These are phyloP conservation scores for Actinostola sp. DNA, from an alignment of 92 coral and sea anemone species.

Conservation along the genomic window DNA sequence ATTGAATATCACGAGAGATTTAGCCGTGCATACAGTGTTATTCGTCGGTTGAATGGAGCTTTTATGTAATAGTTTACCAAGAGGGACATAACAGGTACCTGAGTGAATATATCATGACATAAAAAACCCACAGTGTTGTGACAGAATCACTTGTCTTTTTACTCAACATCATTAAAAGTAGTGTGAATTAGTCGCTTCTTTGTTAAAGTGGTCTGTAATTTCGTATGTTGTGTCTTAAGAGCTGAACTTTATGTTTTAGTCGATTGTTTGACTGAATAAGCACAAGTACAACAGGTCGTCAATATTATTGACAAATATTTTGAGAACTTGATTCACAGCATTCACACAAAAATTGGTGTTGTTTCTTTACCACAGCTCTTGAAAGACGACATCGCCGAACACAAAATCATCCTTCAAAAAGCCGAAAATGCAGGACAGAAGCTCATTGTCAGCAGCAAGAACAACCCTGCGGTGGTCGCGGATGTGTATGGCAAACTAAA, in stretches of 20 bases:
- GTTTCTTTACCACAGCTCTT: conserved; percentile 54
- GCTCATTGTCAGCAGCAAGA: conserved; percentile 84
- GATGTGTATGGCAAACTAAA: conserved; percentile 90
- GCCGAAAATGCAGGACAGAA: conserved; percentile 93
- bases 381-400: conserved; percentile 86
- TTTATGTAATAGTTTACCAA: background rate
- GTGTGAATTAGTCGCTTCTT: too few species aligned
- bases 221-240: background rate
- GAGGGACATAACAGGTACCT: conserved; percentile 3
- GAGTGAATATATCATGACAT: background rate
- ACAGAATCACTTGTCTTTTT: too few species aligned
- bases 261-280: background rate
- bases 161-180: background rate
- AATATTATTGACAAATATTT: background rate
- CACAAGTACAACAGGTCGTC: conserved; percentile 3
- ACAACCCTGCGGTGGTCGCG: conserved; percentile 85
- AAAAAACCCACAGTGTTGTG: background rate
- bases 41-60: conserved; percentile 24
- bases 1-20: background rate
- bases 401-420: conserved; percentile 70
- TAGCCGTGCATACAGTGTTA: background rate
- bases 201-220: too few species aligned
- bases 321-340: background rate
- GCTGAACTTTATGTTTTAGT: background rate
- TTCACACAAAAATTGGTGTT: background rate